Percentiles rank a stretch among this genome's conserved stretches.
phyloP scores from a whole-genome alignment of 2,113 vertebrate genomes.

The Meles meles region DNA sequence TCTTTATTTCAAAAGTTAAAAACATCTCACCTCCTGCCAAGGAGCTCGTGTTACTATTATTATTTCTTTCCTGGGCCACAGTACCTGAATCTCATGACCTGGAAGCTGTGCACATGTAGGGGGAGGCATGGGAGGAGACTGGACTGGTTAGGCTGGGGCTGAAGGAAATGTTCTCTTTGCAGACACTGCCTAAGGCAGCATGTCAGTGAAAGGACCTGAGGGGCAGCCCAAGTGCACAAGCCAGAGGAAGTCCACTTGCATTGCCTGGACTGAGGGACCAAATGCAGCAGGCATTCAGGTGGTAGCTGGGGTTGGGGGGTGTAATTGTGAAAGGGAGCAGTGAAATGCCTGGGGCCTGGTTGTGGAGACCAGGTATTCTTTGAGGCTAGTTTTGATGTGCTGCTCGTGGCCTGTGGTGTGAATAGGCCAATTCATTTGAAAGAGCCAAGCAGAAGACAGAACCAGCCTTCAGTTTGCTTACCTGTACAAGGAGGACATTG shows the following conservation, averaged over 20 bases:
- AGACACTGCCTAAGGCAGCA: neutral
- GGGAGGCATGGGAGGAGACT: neutral
- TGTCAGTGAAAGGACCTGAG: neutral
- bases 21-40: constrained; percentile 21
- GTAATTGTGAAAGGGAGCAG: neutral
- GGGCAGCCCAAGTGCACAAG: neutral
- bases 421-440: neutral
- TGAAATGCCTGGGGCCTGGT: neutral
- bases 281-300: neutral
- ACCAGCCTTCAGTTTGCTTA: neutral
- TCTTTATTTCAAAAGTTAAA: constrained; percentile 23
- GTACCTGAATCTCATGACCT: neutral
- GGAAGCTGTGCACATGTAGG: neutral
- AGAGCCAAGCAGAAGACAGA: neutral
- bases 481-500: neutral
- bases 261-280: neutral
- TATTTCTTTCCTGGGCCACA: neutral
- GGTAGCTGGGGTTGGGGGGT: fast-evolving
- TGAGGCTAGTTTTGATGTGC: neutral
- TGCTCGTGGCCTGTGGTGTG: neutral
- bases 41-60: neutral
- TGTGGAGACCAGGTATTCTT: neutral
- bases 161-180: neutral
- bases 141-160: neutral
- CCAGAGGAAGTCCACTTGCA: neutral